Evolutionary conservation across 35 echinoderm and acorn worm genomes (phyloP).

Genomic region (Eucidaris tribuloides): DNA sequence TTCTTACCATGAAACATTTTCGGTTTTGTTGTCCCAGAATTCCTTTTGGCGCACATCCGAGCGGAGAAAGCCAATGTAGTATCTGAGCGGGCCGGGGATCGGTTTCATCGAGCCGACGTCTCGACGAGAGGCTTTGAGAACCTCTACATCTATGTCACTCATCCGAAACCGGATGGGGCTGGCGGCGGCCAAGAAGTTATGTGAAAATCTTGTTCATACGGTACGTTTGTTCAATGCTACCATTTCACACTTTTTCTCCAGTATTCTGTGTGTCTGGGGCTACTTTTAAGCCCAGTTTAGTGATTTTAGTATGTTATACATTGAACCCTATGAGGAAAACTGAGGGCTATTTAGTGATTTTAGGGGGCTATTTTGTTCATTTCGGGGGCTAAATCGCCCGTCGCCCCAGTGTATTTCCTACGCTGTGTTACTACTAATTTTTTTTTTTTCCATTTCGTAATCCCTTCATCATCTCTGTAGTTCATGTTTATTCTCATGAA

Average conservation of each 20-base stretch:
- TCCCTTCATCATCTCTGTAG: no score
- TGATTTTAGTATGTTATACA: no score
- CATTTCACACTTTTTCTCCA: no score
- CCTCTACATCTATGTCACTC: slow-evolving; percentile 82
- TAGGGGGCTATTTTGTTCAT: no score
- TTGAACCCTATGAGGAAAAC: no score
- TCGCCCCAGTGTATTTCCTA: no score
- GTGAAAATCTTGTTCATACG: slow-evolving; percentile 96
- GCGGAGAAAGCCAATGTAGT: slow-evolving; percentile 75
- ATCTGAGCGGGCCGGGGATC: slow-evolving; percentile 77
- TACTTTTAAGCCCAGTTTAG: no score
- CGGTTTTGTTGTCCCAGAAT: no score
- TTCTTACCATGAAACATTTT: no score
- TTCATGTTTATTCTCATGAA: neutral
- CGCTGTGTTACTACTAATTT: neutral
- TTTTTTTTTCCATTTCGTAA: neutral
- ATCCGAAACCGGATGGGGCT: slow-evolving; percentile 81
- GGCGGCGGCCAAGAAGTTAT: slow-evolving; percentile 90
- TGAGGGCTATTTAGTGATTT: no score
- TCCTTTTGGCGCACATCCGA: slow-evolving; percentile 83
- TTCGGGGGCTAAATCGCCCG: no score
- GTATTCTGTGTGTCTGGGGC: neutral
- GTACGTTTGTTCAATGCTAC: slow-evolving; percentile 33
- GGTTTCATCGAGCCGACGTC: slow-evolving; percentile 86
- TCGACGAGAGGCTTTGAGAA: slow-evolving; percentile 97